Percentiles rank a stretch among this genome's conserved stretches.
Conservation (phyloP, 1,140 invertebrate species). For the Lepidurus couesii region DNA sequence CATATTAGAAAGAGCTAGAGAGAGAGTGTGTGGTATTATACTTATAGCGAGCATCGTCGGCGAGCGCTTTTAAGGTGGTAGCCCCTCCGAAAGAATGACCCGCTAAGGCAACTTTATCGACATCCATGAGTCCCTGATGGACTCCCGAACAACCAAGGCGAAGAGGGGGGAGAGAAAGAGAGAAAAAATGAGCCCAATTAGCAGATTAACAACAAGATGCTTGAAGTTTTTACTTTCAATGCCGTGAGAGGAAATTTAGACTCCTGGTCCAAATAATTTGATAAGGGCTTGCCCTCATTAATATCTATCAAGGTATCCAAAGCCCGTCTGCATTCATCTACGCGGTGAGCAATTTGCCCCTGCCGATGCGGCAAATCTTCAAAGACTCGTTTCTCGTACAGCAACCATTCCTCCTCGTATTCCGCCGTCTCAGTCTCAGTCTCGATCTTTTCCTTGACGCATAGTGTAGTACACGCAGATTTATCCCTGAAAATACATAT, state of each 20-base stretch:
- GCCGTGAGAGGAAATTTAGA: slow-evolving; percentile 41
- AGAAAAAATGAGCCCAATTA: slow-evolving; percentile 6
- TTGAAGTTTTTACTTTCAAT: slow-evolving; percentile 38
- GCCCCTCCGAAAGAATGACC: slow-evolving; percentile 66
- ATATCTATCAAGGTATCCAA: slow-evolving; percentile 52
- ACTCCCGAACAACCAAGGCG: not conserved
- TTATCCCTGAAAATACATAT: slow-evolving; percentile 48
- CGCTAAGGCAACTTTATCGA: slow-evolving; percentile 50
- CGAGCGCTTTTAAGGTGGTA: slow-evolving; percentile 53
- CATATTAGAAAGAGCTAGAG: too few relatives aligned
- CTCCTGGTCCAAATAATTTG: slow-evolving; percentile 51
- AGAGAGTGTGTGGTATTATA: slow-evolving; percentile 38
- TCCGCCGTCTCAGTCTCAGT: slow-evolving; percentile 43
- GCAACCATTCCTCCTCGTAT: slow-evolving; percentile 28
- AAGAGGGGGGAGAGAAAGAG: not conserved
- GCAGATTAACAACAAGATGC: slow-evolving; percentile 32
- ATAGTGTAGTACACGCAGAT: slow-evolving; percentile 51
- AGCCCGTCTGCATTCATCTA: slow-evolving; percentile 51
- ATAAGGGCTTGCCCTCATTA: slow-evolving; percentile 50
- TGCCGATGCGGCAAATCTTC: slow-evolving; percentile 29
- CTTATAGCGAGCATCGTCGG: slow-evolving; percentile 52
- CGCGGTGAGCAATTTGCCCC: slow-evolving; percentile 47
- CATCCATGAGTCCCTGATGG: slow-evolving; percentile 52
- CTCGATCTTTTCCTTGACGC: slow-evolving; percentile 42
- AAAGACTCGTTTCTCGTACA: slow-evolving; percentile 28